Conservation (phyloP, 2,888 invertebrate species). For the Dendrolimus pini region DNA sequence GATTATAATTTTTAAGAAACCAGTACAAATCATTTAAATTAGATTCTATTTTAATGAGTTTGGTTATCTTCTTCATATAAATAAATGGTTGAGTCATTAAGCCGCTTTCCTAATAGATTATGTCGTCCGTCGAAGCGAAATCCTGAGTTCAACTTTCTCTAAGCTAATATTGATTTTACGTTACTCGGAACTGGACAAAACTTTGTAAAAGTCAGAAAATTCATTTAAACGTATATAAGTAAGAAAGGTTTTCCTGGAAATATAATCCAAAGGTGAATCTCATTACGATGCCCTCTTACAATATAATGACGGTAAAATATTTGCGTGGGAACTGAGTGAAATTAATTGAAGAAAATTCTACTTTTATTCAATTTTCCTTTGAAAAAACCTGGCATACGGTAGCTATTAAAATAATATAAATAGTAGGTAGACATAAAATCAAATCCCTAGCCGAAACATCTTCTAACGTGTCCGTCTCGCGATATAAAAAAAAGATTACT, state of each 20-base stretch:
- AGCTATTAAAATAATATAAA: no score
- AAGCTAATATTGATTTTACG: conserved; percentile 9
- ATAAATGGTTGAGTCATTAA: no score
- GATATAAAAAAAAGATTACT: no score
- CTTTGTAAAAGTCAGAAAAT: conserved; percentile 10
- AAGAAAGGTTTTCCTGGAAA: conserved; percentile 17
- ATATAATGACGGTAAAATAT: conserved; percentile 25
- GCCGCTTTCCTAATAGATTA: no score
- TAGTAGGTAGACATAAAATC: no score
- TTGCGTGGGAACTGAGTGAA: conserved; percentile 25
- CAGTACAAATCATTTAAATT: no score
- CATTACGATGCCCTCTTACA: conserved; percentile 24
- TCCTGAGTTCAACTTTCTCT: background rate
- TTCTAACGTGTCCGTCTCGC: no score
- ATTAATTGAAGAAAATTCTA: conserved; percentile 43
- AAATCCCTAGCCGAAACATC: no score
- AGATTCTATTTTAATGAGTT: no score
- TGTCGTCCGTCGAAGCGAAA: background rate
- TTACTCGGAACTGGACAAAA: conserved; percentile 6
- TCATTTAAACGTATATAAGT: conserved; percentile 15
- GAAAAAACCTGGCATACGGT: no score
- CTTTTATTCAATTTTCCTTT: conserved; percentile 2
- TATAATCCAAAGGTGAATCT: conserved; percentile 26
- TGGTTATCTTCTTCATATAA: no score
- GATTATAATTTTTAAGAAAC: no score